Percentiles rank a stretch among this genome's conserved stretches.
phyloP scores from a whole-genome alignment of 2,113 vertebrate genomes.

The Anhinga anhinga region DNA sequence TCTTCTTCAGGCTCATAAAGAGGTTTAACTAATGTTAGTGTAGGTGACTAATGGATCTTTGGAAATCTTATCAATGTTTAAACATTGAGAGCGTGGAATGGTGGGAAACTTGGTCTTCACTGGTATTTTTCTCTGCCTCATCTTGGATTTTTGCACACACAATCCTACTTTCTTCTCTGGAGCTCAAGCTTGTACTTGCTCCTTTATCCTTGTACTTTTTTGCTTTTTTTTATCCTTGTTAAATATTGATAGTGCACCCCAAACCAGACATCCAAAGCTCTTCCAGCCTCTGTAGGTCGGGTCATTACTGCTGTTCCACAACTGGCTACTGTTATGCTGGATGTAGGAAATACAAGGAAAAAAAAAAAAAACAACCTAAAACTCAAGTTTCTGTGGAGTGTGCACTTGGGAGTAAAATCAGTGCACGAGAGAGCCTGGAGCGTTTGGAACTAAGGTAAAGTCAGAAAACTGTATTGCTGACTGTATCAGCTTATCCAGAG shows the following conservation, averaged over 20 bases:
- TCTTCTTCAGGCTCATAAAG: not conserved
- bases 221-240: not conserved
- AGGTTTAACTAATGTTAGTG: not conserved
- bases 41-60: not conserved
- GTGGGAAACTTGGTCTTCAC: not conserved
- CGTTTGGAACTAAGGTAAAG: not conserved
- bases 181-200: not conserved
- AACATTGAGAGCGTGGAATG: not conserved
- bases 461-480: not conserved
- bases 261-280: not conserved
- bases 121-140: not conserved
- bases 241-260: not conserved
- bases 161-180: not conserved
- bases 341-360: not conserved
- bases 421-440: not conserved
- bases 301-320: not conserved
- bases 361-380: not conserved
- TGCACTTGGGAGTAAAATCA: not conserved
- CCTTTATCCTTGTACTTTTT: not conserved
- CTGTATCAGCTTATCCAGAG: not conserved
- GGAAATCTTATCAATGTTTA: not conserved
- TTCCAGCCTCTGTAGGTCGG: not conserved
- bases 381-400: not conserved
- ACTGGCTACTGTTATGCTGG: not conserved
- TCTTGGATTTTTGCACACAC: not conserved